These are phyloP conservation scores for Gryllus bimaculatus DNA, from an alignment of 1,140 invertebrate genomes.

Conservation along the genomic window DNA sequence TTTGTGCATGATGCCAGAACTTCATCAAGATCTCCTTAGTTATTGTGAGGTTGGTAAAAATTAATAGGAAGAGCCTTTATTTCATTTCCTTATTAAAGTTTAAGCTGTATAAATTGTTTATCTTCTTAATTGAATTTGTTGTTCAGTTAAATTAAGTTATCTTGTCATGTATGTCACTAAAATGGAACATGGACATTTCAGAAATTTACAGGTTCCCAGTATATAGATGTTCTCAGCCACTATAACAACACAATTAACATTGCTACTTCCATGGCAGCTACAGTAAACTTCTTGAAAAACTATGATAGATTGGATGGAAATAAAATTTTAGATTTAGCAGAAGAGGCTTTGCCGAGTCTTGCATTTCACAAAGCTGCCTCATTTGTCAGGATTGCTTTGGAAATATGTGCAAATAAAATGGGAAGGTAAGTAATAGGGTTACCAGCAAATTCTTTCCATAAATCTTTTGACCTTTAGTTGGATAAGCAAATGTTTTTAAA, in stretches of 20 bases:
- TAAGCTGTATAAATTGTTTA: not conserved
- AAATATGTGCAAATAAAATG: slow-evolving; percentile 26
- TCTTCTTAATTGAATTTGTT: not conserved
- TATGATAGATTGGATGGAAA: slow-evolving; percentile 9
- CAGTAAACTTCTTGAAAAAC: slow-evolving; percentile 36
- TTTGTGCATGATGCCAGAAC: slow-evolving; percentile 29
- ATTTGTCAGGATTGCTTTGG: slow-evolving; percentile 34
- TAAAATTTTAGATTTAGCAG: slow-evolving; percentile 30
- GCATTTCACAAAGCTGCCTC: slow-evolving; percentile 39
- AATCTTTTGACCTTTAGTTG: too few relatives aligned
- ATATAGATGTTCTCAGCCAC: slow-evolving; percentile 27
- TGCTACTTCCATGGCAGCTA: slow-evolving; percentile 38
- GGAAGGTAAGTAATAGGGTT: not conserved
- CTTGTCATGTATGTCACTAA: not conserved
- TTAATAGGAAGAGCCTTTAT: not conserved
- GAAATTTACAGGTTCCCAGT: slow-evolving; percentile 23
- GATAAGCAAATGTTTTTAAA: too few relatives aligned
- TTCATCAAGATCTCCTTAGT: slow-evolving; percentile 29
- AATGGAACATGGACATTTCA: not conserved
- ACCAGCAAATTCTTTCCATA: too few relatives aligned
- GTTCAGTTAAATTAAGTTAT: not conserved
- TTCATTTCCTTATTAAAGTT: not conserved
- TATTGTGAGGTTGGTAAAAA: slow-evolving; percentile 26
- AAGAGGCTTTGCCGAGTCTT: slow-evolving; percentile 36
- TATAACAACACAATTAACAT: slow-evolving; percentile 38